Base-by-base conservation (phyloP, 2,113 vertebrate genomes). In the Tragelaphus imberbis region DNA sequence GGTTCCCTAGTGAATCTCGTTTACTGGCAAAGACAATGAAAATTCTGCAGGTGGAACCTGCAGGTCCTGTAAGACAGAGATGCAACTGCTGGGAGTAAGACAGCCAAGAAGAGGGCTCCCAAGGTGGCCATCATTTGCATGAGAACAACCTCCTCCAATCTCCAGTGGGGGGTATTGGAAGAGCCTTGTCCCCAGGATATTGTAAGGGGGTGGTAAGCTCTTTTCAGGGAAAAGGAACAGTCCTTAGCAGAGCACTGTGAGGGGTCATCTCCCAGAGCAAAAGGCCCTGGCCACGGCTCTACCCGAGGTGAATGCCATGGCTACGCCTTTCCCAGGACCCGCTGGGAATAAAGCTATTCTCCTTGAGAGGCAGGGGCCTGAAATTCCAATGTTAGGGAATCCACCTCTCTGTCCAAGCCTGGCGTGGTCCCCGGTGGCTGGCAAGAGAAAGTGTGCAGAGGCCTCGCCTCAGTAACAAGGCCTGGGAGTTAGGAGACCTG, bases 21-120 rank as follows among this genome's bases (percentile, higher is more conserved):
- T n/a, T 85, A 59, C 94, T 93, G 95, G 75, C 85, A 49, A 90
- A 97, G 84, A 97, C 97, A 97, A 63, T 79, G 93, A 91, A 79
- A 81, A 80, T 53, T 65, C 19, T 65, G 65, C 84, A 63, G 21
- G 16, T 23, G 97, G 90, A 85, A 94, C 94, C 98, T 97, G 93
- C 49, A 27, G 65, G 53, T 84, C 94, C 93, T 90, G 87, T 93
- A 85, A 56, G 59, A 77, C 71, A 77, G 23, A 7, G 6, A 75
- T 5, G 1, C 88, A 82, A 77, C 47, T 89, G 15, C 91, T 68
- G 92, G 98, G 92, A 95, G 96, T 15, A 28, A 94, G 23, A 25
- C 63, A 10, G 25, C 92, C 36, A 68, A 40, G 80, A 97, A 47
- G 19, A 14, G 53, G 96, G 75, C 44, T 96, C 92, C 40, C 25